phyloP scores from a whole-genome alignment of 2,797 vertebrate species.

The Antennarius maculatus region DNA sequence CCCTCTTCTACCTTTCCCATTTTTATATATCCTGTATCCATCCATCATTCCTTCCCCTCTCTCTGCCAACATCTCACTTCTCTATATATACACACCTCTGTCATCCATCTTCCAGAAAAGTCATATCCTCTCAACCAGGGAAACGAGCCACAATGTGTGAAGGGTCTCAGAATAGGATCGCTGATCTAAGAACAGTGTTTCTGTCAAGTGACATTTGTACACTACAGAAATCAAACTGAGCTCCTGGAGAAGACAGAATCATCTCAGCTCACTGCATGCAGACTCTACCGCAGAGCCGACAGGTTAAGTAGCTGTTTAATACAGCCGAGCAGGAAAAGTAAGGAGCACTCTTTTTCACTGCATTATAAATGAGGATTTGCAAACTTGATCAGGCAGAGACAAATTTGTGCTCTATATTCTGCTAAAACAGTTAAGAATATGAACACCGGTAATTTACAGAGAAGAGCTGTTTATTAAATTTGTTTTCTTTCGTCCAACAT shows the following conservation, averaged over 20 bases:
- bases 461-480: neutral
- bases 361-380: slow-evolving; percentile 37
- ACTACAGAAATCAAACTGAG: slow-evolving; percentile 3
- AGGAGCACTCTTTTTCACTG: neutral
- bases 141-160: slow-evolving; percentile 43
- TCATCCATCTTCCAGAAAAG: slow-evolving; percentile 70
- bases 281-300: neutral
- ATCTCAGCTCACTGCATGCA: slow-evolving; percentile 9
- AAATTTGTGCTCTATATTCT: neutral
- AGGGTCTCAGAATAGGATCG: slow-evolving; percentile 40
- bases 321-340: neutral
- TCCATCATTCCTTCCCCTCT: slow-evolving; percentile 50
- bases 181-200: slow-evolving; percentile 40
- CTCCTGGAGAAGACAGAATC: slow-evolving; percentile 8
- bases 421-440: neutral
- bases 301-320: slow-evolving; percentile 11
- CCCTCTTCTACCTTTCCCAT: slow-evolving; percentile 36
- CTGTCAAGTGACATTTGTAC: slow-evolving; percentile 36
- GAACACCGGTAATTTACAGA: neutral
- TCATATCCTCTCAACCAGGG: slow-evolving; percentile 41
- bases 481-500: too few species aligned
- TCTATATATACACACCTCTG: slow-evolving; percentile 67
- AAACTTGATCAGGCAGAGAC: slow-evolving; percentile 2
- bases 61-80: slow-evolving; percentile 40
- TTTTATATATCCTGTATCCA: slow-evolving; percentile 62